Evolutionary conservation across 1,140 invertebrate species (phyloP), one percentile per base, ranked within the genome.

Genomic region (Diplogasteroides magnus): DNA sequence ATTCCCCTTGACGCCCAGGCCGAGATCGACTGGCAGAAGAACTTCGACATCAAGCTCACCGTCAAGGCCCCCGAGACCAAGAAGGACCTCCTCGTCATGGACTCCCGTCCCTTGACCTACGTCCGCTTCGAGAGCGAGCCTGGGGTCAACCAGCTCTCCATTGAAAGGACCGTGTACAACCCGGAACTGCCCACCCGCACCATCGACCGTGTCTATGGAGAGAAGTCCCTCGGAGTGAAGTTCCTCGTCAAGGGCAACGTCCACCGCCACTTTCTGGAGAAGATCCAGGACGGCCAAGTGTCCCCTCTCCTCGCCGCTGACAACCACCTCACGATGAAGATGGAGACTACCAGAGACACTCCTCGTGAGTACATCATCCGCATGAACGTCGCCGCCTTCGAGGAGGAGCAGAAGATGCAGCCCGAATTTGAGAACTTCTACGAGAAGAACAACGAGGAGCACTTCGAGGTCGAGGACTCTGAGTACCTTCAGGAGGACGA

Each of bases 31-130:
- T 64, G 64, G 32, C 57, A 73, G n/a, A 63, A 66, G n/a, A 68
- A 77, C 57, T 25, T 76, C 25, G 61, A 31, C 28, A 59, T 73
- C 61, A 77, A 72, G 57, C 23, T 76, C 31, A 69, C 19, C 55
- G 26, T 73, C 27, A 74, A 68, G n/a, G 2, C 71, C 14, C 76
- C 78, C 25, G 58, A 76, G 28, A 58, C 74, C 26, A 67, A 64
- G 61, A 71, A 59, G 26, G 62, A 58, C 56, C 48, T 78, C 58
- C 62, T 56, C 55, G 48, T 63, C 31, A 31, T 77, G 28, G 66
- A 77, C 26, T 66, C 69, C 32, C 64, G 70, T 64, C 77, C 77
- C 11, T 31, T 71, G 37, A 76, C 76, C 23, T 78, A 66, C 69
- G 64, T 61, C 63, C 60, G 70, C 32, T 61, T 72, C 19, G n/a